These are phyloP conservation scores for Antigone vipio DNA, from an alignment of 2,113 vertebrate genomes.

Conservation along the genomic window DNA sequence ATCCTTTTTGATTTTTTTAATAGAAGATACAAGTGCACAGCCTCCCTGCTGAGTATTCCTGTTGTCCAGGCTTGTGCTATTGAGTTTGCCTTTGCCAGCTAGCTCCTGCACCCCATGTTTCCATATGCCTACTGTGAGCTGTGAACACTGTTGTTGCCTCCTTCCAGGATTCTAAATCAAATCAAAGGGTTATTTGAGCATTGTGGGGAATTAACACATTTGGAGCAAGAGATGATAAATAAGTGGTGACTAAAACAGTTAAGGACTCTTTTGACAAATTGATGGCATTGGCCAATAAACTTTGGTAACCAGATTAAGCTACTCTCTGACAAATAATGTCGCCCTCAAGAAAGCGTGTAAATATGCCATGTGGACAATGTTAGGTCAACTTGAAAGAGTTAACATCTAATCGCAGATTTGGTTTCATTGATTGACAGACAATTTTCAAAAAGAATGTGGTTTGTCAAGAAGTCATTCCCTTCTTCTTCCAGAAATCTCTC, in stretches of 20 bases:
- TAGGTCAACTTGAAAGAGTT: conserved; percentile 39
- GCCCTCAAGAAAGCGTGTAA: neutral
- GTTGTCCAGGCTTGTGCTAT: neutral
- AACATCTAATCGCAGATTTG: conserved; percentile 62
- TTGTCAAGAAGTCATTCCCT: conserved; percentile 69
- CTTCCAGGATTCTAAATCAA: neutral
- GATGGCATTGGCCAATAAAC: neutral
- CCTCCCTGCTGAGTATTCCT: neutral
- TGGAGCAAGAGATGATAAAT: neutral
- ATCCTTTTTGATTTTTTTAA: neutral
- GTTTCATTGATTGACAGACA: conserved; percentile 67
- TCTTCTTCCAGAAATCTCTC: conserved; percentile 62
- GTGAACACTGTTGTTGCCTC: neutral
- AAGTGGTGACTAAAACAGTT: neutral
- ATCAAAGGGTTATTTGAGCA: neutral
- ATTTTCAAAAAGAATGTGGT: conserved; percentile 61
- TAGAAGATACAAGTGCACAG: neutral
- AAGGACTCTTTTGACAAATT: neutral
- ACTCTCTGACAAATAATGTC: neutral
- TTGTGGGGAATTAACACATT: neutral
- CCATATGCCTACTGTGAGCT: fast-evolving
- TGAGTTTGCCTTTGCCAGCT: neutral
- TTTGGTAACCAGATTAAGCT: neutral
- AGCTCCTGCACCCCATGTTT: neutral
- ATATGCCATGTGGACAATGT: neutral